Conservation (phyloP, 2,888 invertebrate genomes). For the Spilosoma lubricipeda region DNA sequence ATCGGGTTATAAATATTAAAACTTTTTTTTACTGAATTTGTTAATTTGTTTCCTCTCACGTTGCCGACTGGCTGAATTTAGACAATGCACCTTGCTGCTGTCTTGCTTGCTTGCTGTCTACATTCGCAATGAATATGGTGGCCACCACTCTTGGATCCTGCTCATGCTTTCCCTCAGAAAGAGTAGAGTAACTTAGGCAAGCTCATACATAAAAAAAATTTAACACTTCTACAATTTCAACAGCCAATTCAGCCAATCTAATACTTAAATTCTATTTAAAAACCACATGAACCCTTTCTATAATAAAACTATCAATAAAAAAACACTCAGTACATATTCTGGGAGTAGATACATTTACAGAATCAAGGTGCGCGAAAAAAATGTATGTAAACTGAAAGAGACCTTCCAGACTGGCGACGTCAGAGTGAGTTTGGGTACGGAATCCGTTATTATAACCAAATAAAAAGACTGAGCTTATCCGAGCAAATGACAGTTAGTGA, state of each 20-base stretch:
- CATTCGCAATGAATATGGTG: no score
- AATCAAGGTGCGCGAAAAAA: constrained; percentile 76
- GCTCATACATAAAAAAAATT: no score
- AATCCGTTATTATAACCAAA: not conserved
- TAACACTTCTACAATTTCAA: not conserved
- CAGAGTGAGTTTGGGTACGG: not conserved
- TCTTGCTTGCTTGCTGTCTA: no score
- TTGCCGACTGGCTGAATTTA: no score
- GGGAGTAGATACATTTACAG: constrained; percentile 47
- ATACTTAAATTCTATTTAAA: constrained; percentile 20
- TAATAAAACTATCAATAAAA: constrained; percentile 52
- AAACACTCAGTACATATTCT: constrained; percentile 24
- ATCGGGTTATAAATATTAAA: no score
- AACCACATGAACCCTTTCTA: constrained; percentile 22
- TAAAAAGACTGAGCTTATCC: not conserved
- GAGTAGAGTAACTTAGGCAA: no score
- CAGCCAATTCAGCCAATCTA: not conserved
- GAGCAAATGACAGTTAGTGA: not conserved
- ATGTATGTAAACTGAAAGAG: constrained; percentile 72
- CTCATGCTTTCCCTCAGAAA: no score
- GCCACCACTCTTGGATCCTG: no score
- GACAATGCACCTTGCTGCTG: no score
- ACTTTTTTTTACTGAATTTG: no score
- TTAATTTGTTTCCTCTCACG: no score
- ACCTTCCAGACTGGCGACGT: not conserved